A percentile compares a stretch with the other conserved stretches of the same genome.
phyloP scores from a whole-genome alignment of 2,888 invertebrate species.

The Clanis bilineata region DNA sequence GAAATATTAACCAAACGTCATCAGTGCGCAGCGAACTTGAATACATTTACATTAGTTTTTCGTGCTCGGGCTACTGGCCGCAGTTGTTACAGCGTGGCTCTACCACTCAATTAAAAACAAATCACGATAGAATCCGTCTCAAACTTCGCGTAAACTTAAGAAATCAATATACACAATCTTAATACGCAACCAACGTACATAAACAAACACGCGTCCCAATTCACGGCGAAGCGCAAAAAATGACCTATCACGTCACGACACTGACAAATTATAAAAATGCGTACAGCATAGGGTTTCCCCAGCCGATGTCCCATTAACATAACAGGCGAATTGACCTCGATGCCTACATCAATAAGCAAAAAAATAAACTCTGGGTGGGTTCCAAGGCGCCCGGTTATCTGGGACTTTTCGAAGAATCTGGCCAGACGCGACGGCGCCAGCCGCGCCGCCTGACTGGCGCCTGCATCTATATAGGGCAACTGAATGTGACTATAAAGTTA shows the following conservation, averaged over 20 bases:
- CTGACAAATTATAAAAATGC: constrained; percentile 70
- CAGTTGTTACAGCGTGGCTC: too few relatives aligned
- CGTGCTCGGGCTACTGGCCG: too few relatives aligned
- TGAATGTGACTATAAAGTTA: constrained; percentile 23
- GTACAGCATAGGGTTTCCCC: constrained; percentile 67
- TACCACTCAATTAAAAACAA: too few relatives aligned
- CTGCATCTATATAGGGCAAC: constrained; percentile 39
- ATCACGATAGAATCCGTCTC: too few relatives aligned
- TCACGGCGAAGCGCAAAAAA: constrained; percentile 43
- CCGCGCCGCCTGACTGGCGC: constrained; percentile 56
- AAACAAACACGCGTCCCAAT: constrained; percentile 30
- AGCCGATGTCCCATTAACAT: constrained; percentile 69
- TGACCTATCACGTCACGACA: constrained; percentile 55
- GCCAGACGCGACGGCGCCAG: constrained; percentile 78
- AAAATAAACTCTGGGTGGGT: constrained; percentile 70
- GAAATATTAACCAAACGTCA: too few relatives aligned
- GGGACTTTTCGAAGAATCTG: constrained; percentile 47
- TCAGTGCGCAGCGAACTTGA: too few relatives aligned
- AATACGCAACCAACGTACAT: constrained; percentile 23
- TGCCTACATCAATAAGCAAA: constrained; percentile 71
- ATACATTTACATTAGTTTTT: too few relatives aligned
- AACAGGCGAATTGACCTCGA: constrained; percentile 71
- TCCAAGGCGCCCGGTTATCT: constrained; percentile 67
- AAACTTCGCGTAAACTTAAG: neutral
- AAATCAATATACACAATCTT: neutral